Conservation (phyloP, 1,140 invertebrate genomes). For the Neodiprion fabricii region DNA sequence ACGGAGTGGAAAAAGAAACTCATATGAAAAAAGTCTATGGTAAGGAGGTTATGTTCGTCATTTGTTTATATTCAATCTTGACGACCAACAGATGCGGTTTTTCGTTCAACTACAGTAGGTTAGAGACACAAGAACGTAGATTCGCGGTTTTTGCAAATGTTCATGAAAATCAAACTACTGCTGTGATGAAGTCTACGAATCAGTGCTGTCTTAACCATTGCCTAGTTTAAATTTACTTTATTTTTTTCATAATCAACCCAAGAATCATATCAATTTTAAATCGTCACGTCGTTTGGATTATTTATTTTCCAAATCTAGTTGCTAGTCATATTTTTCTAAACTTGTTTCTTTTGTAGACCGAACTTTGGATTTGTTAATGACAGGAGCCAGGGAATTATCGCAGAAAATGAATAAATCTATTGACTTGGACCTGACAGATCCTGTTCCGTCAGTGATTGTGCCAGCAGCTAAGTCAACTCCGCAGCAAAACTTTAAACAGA, state of each 20-base stretch:
- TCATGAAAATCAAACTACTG: too few species aligned
- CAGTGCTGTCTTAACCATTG: not conserved
- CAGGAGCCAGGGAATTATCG: constrained; percentile 35
- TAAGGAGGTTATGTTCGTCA: constrained; percentile 34
- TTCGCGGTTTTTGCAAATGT: too few species aligned
- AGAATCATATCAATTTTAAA: too few species aligned
- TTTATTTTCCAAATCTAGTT: not conserved
- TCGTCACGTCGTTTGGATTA: not conserved
- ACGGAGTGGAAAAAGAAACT: constrained; percentile 33
- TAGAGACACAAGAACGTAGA: too few species aligned
- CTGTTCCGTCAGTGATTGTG: constrained; percentile 22
- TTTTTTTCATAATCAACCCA: too few species aligned
- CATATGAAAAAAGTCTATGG: constrained; percentile 47
- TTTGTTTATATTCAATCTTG: constrained; percentile 18
- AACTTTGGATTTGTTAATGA: constrained; percentile 42
- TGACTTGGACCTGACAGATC: constrained; percentile 11
- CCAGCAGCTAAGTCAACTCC: constrained; percentile 20
- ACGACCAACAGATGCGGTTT: not conserved
- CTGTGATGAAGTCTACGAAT: not conserved
- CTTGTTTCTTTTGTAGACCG: constrained; percentile 31
- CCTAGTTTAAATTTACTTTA: too few species aligned
- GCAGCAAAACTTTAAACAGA: constrained; percentile 38
- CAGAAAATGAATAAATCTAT: constrained; percentile 22
- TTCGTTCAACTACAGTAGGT: not conserved
- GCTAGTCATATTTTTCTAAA: too few species aligned